Evolutionary conservation across 2,888 invertebrate genomes (phyloP), one percentile per base, ranked within the genome.

Genomic region (Clepsis dumicolana): DNA sequence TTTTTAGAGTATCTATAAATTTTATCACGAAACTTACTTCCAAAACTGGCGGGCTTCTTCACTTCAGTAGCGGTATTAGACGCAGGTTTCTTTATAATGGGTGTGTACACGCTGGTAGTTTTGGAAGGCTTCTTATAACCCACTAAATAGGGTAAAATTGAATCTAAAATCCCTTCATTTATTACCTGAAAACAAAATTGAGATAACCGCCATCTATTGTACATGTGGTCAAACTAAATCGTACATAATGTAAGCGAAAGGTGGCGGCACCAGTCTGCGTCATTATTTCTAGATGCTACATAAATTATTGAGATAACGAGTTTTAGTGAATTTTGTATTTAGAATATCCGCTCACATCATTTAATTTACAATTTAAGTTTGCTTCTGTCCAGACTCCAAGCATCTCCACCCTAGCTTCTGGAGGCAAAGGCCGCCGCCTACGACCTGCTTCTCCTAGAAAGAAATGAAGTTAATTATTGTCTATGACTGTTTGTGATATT

Each of bases 111-210:
- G 73, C 94, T 81, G 71, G 94, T 84, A 63, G 95, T 89, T 81
- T 94, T 95, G 24, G 84, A 72, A 0, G 95, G 94, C 71, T 93
- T 94, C 70, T 89, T 91, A 70, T 93, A 92, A 4, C 94, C 94
- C 14, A 96, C 93, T 73, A 97, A 94, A 80, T 97, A 97, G 0
- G 97, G 96, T 57, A 97, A 86, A 66, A 98, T 96, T 0, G 97
- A 97, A 87, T 98, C 98, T 59, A 97, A 86, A 70, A 98, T 94
- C 12, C 97, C 97, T 89, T 97, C 97, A 57, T 96, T 96, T 71
- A 98, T 94, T 0, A 97, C 95, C 90, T 97, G 88, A 73, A 94
- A 94, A 69, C 88, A 75, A 79, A 85, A 68, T 88, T 73, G 76
- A 24, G 3, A 21, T 67, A 12, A 79, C 71, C 76, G 84, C 75